phyloP scores from a whole-genome alignment of 1,140 invertebrate species.

The Oedothorax gibbosus region DNA sequence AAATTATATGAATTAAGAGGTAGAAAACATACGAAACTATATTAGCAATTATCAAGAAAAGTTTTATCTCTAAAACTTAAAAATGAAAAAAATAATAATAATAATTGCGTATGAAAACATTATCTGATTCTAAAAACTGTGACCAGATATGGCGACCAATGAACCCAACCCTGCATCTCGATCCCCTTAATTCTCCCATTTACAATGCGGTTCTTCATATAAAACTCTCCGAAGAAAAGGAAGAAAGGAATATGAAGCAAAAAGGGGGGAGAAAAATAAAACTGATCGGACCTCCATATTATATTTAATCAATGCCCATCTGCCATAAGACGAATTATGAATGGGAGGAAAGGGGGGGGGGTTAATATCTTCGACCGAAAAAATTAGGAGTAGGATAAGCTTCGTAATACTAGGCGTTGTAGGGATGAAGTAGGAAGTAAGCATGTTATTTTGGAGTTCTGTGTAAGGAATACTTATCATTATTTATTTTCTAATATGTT shows the following conservation, averaged over 20 bases:
- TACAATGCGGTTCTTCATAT: conserved; percentile 43
- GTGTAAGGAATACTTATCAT: too few species aligned
- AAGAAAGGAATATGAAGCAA: not conserved
- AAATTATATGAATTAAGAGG: too few species aligned
- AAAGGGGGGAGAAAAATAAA: conserved; percentile 2
- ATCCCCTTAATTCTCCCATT: conserved; percentile 25
- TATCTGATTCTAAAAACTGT: not conserved
- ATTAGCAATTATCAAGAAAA: too few species aligned
- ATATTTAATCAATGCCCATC: conserved; percentile 60
- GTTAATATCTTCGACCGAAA: not conserved
- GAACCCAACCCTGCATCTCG: not conserved
- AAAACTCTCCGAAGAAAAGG: too few species aligned
- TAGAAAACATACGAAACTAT: too few species aligned
- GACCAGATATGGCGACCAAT: conserved; percentile 30
- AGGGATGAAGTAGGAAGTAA: too few species aligned
- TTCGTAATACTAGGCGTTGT: too few species aligned
- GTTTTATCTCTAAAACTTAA: too few species aligned
- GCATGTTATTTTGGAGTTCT: too few species aligned
- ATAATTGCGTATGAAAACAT: not conserved
- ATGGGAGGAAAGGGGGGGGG: not conserved
- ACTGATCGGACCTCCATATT: conserved; percentile 51
- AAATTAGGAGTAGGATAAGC: too few species aligned
- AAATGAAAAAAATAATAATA: not conserved
- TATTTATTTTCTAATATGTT: too few species aligned
- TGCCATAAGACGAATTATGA: conserved; percentile 53